Conservation (phyloP, 2,797 vertebrate genomes). For the Morelia viridis region DNA sequence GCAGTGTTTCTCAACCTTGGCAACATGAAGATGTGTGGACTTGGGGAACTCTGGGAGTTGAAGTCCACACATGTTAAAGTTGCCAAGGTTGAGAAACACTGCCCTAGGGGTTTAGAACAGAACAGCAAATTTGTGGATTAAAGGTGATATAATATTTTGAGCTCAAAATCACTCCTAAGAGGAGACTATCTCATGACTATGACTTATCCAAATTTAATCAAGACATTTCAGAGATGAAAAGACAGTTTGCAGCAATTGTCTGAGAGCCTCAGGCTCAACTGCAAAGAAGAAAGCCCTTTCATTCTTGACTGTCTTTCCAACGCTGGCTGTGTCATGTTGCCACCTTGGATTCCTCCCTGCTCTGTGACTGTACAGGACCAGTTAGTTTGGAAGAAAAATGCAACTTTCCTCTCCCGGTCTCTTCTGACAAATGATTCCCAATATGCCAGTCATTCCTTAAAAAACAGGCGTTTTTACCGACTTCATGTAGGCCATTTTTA, state of each 20-base stretch:
- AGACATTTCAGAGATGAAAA: background rate
- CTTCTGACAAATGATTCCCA: background rate
- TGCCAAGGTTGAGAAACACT: no score
- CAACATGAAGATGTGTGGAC: no score
- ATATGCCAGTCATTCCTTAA: slow-evolving; percentile 20
- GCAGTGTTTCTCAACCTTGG: no score
- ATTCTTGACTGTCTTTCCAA: background rate
- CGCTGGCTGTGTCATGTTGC: background rate
- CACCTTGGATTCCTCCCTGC: background rate
- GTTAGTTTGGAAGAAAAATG: background rate
- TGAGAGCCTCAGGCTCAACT: background rate
- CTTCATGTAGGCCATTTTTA: slow-evolving; percentile 21
- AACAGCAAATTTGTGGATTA: no score
- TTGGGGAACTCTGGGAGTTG: no score
- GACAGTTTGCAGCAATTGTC: background rate
- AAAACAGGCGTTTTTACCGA: slow-evolving; percentile 17
- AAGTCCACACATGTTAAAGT: no score
- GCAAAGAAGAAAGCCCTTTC: background rate
- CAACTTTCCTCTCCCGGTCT: background rate
- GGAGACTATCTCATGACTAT: background rate
- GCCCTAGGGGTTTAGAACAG: background rate
- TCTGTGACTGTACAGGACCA: background rate
- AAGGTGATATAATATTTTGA: background rate
- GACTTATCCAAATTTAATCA: background rate
- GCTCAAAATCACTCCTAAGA: background rate